Conservation (phyloP, 30 jellyfish, hydroid and myxozoan species). For the Aurelia coerulea region DNA sequence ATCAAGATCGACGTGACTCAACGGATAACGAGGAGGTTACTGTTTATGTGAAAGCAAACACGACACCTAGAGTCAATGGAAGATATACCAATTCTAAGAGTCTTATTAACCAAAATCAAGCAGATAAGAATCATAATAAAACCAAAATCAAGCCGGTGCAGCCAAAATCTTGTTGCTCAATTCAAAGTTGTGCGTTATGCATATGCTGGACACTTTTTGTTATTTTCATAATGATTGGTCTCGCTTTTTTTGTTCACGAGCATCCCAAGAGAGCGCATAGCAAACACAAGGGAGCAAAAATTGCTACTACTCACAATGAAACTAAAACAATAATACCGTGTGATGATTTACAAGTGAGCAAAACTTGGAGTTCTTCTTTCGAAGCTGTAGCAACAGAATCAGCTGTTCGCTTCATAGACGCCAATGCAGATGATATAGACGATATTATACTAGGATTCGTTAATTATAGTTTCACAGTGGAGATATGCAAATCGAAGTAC, state of each 20-base stretch:
- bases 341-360: conserved; percentile 51
- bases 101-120: not conserved
- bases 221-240: conserved; percentile 23
- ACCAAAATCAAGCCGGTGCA: conserved; percentile 23
- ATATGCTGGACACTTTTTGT: conserved; percentile 3
- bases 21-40: not conserved
- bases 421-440: conserved; percentile 73
- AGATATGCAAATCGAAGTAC: too few relatives aligned
- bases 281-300: too few relatives aligned
- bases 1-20: not conserved
- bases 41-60: conserved; percentile 9
- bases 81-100: not conserved
- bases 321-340: conserved; percentile 37
- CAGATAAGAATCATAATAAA: not conserved
- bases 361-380: conserved; percentile 73
- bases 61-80: not conserved
- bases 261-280: conserved; percentile 1
- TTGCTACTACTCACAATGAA: not conserved
- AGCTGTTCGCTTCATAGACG: conserved; percentile 74
- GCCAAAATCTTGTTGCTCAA: conserved; percentile 33
- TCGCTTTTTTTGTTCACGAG: conserved; percentile 22
- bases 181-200: not conserved
- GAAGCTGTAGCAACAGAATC: conserved; percentile 80
- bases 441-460: conserved; percentile 83
- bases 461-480: conserved; percentile 13